These are phyloP conservation scores for Trachelus troglodyta DNA, from an alignment of 2,888 invertebrate species.

Conservation along the genomic window DNA sequence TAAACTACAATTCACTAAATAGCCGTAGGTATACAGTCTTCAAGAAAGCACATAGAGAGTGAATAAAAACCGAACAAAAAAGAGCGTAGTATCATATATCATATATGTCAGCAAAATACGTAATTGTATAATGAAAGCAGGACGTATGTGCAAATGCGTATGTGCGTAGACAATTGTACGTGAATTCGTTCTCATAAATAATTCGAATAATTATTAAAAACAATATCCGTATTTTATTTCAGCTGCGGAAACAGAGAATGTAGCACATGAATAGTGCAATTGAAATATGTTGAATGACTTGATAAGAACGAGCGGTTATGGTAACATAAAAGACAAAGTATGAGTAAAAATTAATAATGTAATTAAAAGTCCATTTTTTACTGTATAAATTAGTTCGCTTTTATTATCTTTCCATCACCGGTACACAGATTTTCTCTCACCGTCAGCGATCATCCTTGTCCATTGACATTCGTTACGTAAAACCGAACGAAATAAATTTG, in stretches of 20 bases:
- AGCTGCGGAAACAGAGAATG: neutral
- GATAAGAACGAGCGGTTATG: neutral
- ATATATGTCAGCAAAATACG: neutral
- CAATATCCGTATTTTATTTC: neutral
- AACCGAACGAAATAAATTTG: slow-evolving; percentile 32
- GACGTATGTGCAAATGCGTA: neutral
- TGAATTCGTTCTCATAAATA: neutral
- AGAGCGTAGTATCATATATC: neutral
- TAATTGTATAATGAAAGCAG: neutral
- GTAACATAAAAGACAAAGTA: neutral
- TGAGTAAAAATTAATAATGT: neutral
- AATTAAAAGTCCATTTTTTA: neutral
- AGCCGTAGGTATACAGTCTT: neutral
- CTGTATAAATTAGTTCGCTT: neutral
- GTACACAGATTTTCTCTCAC: neutral
- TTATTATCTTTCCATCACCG: neutral
- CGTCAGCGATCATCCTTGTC: neutral
- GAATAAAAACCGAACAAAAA: neutral
- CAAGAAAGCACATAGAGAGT: neutral
- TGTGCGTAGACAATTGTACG: neutral
- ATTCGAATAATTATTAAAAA: neutral
- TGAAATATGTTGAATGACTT: neutral
- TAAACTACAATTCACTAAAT: neutral
- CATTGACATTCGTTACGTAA: slow-evolving; percentile 53
- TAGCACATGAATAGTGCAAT: neutral